Conservation (phyloP, 2,797 vertebrate species). For the Anabacerthia variegaticeps region DNA sequence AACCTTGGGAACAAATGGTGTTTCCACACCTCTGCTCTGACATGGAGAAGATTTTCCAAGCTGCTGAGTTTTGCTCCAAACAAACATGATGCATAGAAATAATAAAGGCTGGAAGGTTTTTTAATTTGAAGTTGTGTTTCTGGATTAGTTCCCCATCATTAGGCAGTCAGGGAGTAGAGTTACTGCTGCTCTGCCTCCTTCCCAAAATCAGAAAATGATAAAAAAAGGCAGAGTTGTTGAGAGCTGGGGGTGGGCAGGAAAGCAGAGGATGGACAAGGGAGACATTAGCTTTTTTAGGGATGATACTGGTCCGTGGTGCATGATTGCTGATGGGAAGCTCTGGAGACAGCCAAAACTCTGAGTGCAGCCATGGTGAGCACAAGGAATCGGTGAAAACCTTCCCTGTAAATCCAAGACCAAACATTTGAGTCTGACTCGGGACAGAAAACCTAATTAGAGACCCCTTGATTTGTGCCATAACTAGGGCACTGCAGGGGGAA, state of each 20-base stretch:
- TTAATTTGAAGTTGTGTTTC: neutral
- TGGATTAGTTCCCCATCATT: constrained; percentile 13
- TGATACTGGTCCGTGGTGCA: accelerated
- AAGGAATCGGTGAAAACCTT: neutral
- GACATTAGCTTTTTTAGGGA: neutral
- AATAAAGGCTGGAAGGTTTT: constrained; percentile 12
- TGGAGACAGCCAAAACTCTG: neutral
- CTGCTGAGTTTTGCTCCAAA: neutral
- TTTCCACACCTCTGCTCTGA: neutral
- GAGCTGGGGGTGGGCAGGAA: neutral
- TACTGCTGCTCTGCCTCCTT: neutral
- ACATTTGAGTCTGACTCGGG: neutral
- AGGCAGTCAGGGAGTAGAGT: neutral
- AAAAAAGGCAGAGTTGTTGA: neutral
- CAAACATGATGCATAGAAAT: neutral
- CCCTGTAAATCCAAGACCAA: neutral
- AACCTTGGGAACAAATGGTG: neutral
- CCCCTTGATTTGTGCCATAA: neutral
- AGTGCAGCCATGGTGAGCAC: neutral
- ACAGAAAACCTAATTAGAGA: neutral
- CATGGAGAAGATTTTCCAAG: neutral
- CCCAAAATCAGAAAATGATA: neutral
- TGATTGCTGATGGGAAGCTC: neutral
- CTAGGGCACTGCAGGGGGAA: neutral
- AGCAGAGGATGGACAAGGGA: neutral